Base-by-base conservation (phyloP, 2,113 vertebrate genomes). In the Rhinoderma darwinii region DNA sequence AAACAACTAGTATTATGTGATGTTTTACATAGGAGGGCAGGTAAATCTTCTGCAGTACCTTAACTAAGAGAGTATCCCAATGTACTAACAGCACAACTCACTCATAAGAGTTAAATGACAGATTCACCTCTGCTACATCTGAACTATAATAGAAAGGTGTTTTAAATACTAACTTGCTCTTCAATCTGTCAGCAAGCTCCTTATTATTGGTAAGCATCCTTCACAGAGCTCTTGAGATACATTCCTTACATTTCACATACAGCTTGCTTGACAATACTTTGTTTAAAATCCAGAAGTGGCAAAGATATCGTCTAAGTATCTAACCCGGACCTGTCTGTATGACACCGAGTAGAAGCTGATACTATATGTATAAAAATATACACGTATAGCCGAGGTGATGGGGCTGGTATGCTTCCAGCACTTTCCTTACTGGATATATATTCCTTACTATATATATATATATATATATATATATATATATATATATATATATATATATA, bases 231-330 rank as follows among this genome's bases (percentile, higher is more conserved):
- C 79, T 82, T 44, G 79, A 43, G 56, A 66, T 82, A 39, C 56
- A 82, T 66, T 82, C 56, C 56, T 63, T 20, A 63, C 39, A n/a
- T 63, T 82, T 3, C 79, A 12, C 14, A 30, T 56, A 25, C 12
- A 20, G n/a, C 56, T 47, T 15, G 37, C 78, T 30, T 61, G 51
- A 30, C 59, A 44, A 44, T 63, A 12, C 59, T 63, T 43, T 81
- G 54, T 63, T 41, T 63, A 56, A 81, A 63, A 81, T 15, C 54
- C 39, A 63, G 79, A 66, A 82, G 79, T 82, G 56, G 79, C 20
- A 1, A 50, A 78, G 75, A 78, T 54, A 54, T 51, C 0, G 25
- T 50, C 4, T 61, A 66, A 82, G 79, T 43, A 54, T 61, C 30
- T 39, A 27, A 61, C 54, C 56, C 18, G 20, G 51, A 43, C 30